These are phyloP conservation scores for Phycodurus eques DNA, from an alignment of 2,113 vertebrate genomes.

Conservation along the genomic window DNA sequence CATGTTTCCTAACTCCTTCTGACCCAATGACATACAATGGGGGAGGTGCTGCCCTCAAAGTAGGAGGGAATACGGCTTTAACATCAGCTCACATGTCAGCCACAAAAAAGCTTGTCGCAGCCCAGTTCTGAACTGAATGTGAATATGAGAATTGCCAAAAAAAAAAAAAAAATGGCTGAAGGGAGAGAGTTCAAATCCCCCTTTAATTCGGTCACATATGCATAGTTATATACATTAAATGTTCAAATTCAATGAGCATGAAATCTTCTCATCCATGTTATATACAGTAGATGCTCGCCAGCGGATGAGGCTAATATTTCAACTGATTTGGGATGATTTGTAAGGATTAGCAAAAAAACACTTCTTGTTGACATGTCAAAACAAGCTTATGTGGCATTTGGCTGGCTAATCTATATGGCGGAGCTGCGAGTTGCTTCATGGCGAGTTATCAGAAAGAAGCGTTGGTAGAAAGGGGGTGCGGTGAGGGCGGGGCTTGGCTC, in stretches of 20 bases:
- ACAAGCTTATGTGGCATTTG: constrained; percentile 30
- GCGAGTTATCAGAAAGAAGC: constrained; percentile 20
- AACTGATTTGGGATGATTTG: background rate
- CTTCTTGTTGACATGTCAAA: constrained; percentile 44
- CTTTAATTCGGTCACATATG: background rate
- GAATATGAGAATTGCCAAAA: background rate
- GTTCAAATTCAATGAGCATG: background rate
- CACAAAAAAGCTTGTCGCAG: constrained; percentile 12
- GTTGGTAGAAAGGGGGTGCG: constrained; percentile 8
- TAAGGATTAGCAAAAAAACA: constrained; percentile 21
- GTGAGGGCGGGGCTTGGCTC: constrained; percentile 47
- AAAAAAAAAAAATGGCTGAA: background rate
- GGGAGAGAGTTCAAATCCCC: background rate
- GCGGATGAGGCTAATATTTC: background rate
- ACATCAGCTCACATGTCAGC: constrained; percentile 46
- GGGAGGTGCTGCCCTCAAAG: constrained; percentile 44
- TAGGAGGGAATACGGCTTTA: constrained; percentile 28
- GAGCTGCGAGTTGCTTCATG: constrained; percentile 38
- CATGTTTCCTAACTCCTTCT: constrained; percentile 30
- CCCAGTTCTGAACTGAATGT: constrained; percentile 13
- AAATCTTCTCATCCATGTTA: background rate
- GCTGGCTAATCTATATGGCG: constrained; percentile 37
- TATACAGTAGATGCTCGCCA: background rate
- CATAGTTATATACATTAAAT: background rate
- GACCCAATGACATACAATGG: constrained; percentile 42